A percentile compares a stretch with the other conserved stretches of the same genome.
phyloP scores from a whole-genome alignment of 2,888 invertebrate species.

The Drosophila sordidula region DNA sequence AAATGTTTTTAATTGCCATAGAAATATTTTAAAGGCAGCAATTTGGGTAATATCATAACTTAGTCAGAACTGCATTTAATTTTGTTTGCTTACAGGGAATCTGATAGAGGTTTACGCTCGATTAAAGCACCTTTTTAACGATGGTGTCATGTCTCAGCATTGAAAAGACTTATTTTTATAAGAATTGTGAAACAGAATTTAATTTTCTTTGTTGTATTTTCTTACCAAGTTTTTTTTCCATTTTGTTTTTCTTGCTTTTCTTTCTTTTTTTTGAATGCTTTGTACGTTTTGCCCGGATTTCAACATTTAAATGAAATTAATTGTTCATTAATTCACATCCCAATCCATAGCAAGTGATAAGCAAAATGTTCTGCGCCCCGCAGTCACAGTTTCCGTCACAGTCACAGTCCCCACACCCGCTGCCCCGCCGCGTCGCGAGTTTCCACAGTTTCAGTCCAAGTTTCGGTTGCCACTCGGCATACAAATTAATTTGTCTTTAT shows the following conservation, averaged over 20 bases:
- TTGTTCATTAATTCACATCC: conserved; percentile 20
- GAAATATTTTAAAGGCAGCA: too few species aligned
- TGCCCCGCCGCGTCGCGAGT: neutral
- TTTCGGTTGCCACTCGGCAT: conserved; percentile 17
- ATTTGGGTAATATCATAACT: too few species aligned
- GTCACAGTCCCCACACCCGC: neutral
- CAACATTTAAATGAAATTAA: conserved; percentile 22
- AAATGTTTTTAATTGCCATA: too few species aligned
- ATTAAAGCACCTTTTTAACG: too few species aligned
- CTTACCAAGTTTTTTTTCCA: neutral
- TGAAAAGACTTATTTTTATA: too few species aligned
- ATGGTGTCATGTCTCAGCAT: too few species aligned
- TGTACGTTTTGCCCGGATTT: conserved; percentile 8
- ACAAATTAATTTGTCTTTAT: conserved; percentile 34
- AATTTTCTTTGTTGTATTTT: neutral
- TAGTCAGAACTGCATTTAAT: too few species aligned
- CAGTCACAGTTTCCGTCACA: neutral
- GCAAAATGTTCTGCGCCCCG: conserved; percentile 10
- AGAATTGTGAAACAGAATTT: neutral
- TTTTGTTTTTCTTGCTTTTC: conserved; percentile 1
- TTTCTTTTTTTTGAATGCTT: neutral
- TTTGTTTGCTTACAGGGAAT: too few species aligned
- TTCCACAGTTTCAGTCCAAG: conserved; percentile 1
- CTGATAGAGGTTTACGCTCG: too few species aligned
- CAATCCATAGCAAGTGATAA: conserved; percentile 13